Evolutionary conservation across 1,140 invertebrate genomes (phyloP).

Genomic region (Agrypnia vestita): DNA sequence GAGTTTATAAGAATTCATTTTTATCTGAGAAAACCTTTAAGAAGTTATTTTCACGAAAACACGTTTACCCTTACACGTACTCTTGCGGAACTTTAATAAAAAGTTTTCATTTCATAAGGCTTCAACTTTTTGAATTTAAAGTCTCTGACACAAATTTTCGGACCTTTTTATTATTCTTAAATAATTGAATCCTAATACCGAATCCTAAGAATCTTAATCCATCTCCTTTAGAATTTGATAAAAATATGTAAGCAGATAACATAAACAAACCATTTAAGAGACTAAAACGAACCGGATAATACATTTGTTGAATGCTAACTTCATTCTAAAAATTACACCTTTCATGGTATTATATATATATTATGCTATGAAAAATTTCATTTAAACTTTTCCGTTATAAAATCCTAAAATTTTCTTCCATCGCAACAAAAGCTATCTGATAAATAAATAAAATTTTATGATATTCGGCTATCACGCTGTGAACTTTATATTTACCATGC

Average conservation of each 20-base stretch:
- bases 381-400: constrained; percentile 19
- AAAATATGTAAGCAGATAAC: too few species aligned
- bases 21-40: constrained; percentile 42
- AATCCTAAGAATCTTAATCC: too few species aligned
- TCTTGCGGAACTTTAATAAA: constrained; percentile 43
- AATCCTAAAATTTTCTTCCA: constrained; percentile 46
- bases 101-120: constrained; percentile 40
- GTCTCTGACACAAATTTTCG: constrained; percentile 29
- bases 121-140: constrained; percentile 36
- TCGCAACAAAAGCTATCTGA: constrained; percentile 36
- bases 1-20: constrained; percentile 55
- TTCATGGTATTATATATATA: too few species aligned
- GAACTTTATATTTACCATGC: constrained; percentile 3
- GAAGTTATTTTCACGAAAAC: constrained; percentile 46
- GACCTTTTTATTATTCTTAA: too few species aligned
- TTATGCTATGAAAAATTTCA: too few species aligned
- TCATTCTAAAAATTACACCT: too few species aligned
- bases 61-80: constrained; percentile 34
- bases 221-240: too few species aligned
- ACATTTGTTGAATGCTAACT: too few species aligned
- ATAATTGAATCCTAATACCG: too few species aligned
- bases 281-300: too few species aligned
- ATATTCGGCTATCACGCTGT: background rate
- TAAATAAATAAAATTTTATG: constrained; percentile 42
- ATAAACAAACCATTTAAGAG: too few species aligned